Percentiles rank a stretch among this genome's conserved stretches.
phyloP scores from a whole-genome alignment of 1,140 invertebrate genomes.

The Drosophila bocki region DNA sequence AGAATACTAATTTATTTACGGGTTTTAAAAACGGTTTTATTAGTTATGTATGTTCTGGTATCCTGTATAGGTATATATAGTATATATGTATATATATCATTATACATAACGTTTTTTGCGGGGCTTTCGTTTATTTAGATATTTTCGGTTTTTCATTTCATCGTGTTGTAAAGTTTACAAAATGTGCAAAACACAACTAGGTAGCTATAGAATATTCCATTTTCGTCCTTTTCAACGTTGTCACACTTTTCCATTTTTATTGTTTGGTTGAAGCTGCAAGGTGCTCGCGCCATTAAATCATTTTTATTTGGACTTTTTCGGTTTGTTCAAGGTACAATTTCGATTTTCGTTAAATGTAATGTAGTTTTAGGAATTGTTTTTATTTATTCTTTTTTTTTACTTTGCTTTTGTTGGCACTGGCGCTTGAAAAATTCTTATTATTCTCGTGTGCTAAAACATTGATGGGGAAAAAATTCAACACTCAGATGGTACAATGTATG shows the following conservation, averaged over 20 bases:
- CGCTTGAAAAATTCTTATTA: conserved; percentile 44
- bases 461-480: conserved; percentile 74
- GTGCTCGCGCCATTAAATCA: conserved; percentile 10
- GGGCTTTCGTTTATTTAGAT: conserved; percentile 49
- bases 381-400: conserved; percentile 20
- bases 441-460: conserved; percentile 70
- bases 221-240: conserved; percentile 10
- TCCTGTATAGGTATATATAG: conserved; percentile 59
- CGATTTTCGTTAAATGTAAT: conserved; percentile 44
- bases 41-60: conserved; percentile 70
- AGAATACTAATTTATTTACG: conserved; percentile 13
- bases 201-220: conserved; percentile 53
- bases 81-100: conserved; percentile 49
- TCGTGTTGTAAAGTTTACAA: conserved; percentile 81
- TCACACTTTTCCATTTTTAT: conserved; percentile 46
- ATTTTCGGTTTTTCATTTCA: conserved; percentile 36
- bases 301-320: conserved; percentile 52
- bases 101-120: conserved; percentile 54
- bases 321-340: conserved; percentile 62
- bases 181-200: conserved; percentile 82
- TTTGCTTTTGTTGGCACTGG: conserved; percentile 61
- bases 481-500: conserved; percentile 74
- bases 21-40: conserved; percentile 80
- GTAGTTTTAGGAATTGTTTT: conserved; percentile 16
- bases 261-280: conserved; percentile 41